Evolutionary conservation across 2,888 invertebrate species (phyloP), one percentile per base, ranked within the genome.

Genomic region (Callimorpha dominula): DNA sequence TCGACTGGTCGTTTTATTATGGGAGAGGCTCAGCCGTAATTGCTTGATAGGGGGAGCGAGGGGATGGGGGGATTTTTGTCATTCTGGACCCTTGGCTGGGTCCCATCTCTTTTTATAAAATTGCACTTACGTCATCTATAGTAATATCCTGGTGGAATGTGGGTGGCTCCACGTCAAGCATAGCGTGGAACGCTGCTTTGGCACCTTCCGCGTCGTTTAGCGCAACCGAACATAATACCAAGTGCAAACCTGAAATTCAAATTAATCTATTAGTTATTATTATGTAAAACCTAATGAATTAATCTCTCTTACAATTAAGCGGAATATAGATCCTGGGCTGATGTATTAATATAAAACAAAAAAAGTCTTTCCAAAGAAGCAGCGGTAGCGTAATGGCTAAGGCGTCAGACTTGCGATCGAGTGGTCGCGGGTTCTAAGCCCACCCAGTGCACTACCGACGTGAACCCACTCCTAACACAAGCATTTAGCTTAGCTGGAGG

Each of bases 171-270:
- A 99, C 98, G 78, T 98, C 98, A 52, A 99, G 96, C 87, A 99
- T 96, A 79, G 98, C 97, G 81, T 98, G 97, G 93, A 99, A 99
- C 0, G 98, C 98, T 76, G 97, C 97, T 92, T 98, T 98, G 96
- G 99, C 99, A 87, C 98, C 98, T 75, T 99, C 99, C 14, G 97
- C 97, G 93, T 99, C 99, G 54, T 98, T 98, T 78, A 98, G 94
- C n/a, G 98, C 98, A 89, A 98, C 98, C 82, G 98, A 98, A 87
- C 98, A 98, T 46, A 98, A 92, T 73, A 99, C 97, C 72, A 99
- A 96, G 91, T 99, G 99, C 80, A 99, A 96, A 64, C 99, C 99
- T 89, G 96, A 81, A 74, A 42, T 11, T 43, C 20, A 63, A 68
- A 62, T 17, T 9, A 50, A n/a, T 17, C 15, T 31, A 49, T 11